Evolutionary conservation across 2,888 invertebrate species (phyloP), one percentile per base, ranked within the genome.

Genomic region (Ptychoptera contaminata): DNA sequence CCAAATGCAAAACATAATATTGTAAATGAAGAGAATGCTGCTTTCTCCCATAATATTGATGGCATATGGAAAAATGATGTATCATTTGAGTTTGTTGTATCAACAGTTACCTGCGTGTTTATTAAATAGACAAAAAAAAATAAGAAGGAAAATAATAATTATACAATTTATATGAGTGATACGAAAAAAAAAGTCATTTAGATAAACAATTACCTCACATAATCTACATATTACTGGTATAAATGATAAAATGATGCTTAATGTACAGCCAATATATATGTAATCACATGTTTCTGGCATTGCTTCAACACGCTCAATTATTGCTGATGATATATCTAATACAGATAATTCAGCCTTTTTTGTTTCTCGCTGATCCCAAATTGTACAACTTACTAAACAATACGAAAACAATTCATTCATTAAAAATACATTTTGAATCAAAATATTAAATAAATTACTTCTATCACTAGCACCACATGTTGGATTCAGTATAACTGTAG

Each of bases 301-400:
- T 15, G 76, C 73, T 55, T 93, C 93, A 3, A 93, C 93, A 53
- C 86, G 80, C 52, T 85, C 83, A 51, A 94, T 93, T 56, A 96
- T 93, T 50, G 82, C 83, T 55, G 91, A 91, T 59, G 91, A 91
- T 55, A 96, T 93, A 65, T 96, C 94, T 47, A 96, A 71, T 3
- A 92, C 91, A 0, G 92, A 90, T 51, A 96, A 71, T 62, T 94
- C 91, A 0, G 90, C 87, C 60, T 94, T 93, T 57, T 92, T 85
- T 16, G 86, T 80, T 49, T 92, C 90, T 8, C 82, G 77, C 30
- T 79, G 77, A 58, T 92, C 90, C 93, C 94, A 96, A 67, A 96
- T 83, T 42, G 91, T 88, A 61, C 94, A 96, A 56, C 88, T 92
- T 48, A 94, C 93, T 92, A 63, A 40, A 40, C 11, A 37, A n/a